Evolutionary conservation across 2,113 vertebrate species (phyloP).

Genomic region (Cervus canadensis): DNA sequence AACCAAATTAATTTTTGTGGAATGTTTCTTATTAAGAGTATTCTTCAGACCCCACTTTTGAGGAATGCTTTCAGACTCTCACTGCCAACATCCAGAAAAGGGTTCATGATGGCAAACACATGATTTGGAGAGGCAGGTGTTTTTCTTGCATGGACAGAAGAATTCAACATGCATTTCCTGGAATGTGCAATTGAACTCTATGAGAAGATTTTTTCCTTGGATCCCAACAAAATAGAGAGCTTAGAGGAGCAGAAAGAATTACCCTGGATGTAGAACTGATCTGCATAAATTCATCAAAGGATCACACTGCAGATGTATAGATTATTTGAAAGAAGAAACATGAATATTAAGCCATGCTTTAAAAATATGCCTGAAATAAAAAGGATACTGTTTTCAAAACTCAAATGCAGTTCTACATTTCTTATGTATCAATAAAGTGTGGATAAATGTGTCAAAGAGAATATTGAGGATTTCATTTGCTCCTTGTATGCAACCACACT

Average conservation of each 20-base stretch:
- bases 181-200: not conserved
- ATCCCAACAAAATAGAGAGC: not conserved
- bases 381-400: conserved; percentile 14
- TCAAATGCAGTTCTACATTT: not conserved
- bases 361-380: conserved; percentile 17
- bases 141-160: not conserved
- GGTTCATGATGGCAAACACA: not conserved
- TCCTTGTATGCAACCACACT: conserved; percentile 61
- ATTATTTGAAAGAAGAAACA: conserved; percentile 27
- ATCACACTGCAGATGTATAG: not conserved
- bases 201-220: not conserved
- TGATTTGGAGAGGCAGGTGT: not conserved
- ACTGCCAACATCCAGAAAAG: not conserved
- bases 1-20: conserved; percentile 14
- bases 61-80: not conserved
- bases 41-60: not conserved
- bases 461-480: conserved; percentile 68
- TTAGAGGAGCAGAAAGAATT: conserved; percentile 15
- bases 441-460: conserved; percentile 59
- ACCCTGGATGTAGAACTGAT: not conserved
- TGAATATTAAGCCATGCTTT: not conserved
- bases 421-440: conserved; percentile 45
- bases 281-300: conserved; percentile 40
- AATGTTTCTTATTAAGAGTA: not conserved
- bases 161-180: not conserved